These are phyloP conservation scores for Diplodus puntazzo DNA, from an alignment of 2,797 vertebrate species.

Conservation along the genomic window DNA sequence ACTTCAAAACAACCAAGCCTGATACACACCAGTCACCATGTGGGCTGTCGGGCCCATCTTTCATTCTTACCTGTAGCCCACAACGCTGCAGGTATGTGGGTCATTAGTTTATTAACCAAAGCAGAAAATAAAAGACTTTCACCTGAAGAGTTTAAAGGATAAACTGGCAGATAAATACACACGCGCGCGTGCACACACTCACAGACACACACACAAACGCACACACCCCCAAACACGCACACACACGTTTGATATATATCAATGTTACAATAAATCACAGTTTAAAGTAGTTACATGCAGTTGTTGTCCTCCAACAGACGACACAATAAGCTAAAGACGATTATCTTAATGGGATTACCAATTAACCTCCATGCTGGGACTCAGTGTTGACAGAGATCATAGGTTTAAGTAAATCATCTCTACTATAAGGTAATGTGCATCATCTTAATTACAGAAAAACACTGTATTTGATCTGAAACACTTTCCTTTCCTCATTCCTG, in stretches of 20 bases:
- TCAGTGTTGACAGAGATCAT: not conserved
- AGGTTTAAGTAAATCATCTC: not conserved
- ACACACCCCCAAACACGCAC: no score
- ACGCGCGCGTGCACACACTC: not conserved
- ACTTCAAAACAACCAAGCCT: not conserved
- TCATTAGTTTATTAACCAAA: not conserved
- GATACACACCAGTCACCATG: not conserved
- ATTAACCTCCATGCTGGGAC: not conserved
- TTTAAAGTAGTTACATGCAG: not conserved
- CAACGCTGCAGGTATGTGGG: not conserved
- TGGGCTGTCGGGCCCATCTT: not conserved
- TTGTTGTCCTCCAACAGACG: not conserved
- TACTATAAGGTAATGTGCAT: not conserved
- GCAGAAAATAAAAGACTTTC: constrained; percentile 2
- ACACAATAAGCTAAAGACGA: not conserved
- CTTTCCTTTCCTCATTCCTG: not conserved
- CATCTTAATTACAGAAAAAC: no score
- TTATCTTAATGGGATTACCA: constrained; percentile 1
- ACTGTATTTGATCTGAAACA: no score
- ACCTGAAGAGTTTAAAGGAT: not conserved
- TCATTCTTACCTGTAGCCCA: no score
- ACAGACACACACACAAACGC: no score
- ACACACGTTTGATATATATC: not conserved
- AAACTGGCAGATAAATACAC: not conserved
- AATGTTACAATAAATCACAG: not conserved